phyloP scores from a whole-genome alignment of 2,797 vertebrate genomes.

The Sarcoramphus papa region DNA sequence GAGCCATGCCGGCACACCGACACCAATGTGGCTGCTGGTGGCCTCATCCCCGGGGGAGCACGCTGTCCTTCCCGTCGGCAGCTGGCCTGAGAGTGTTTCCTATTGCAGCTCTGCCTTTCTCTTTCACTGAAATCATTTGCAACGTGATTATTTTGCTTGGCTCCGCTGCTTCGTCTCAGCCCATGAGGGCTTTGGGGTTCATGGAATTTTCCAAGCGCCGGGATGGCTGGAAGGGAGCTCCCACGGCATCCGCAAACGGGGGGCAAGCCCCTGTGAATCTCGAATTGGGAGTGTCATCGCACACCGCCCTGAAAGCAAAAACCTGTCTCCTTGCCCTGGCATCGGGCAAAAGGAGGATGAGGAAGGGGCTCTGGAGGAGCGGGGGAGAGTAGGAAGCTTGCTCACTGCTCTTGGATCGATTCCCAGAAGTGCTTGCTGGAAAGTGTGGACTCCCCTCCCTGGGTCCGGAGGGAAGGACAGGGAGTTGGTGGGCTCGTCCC shows the following conservation, averaged over 20 bases:
- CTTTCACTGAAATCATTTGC: not conserved
- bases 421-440: not conserved
- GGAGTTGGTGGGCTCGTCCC: not conserved
- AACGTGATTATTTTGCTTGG: not conserved
- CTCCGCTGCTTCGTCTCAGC: not conserved
- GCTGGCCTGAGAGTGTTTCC: not conserved
- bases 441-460: not conserved
- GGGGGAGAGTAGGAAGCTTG: not conserved
- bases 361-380: not conserved
- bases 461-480: not conserved
- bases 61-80: not conserved
- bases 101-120: not conserved
- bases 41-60: not conserved
- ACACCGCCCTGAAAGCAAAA: not conserved
- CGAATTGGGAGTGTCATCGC: no score
- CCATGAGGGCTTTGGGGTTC: not conserved
- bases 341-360: not conserved
- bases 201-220: not conserved
- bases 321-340: not conserved
- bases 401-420: not conserved
- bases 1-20: not conserved
- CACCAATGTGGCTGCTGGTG: not conserved
- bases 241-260: rapidly evolving
- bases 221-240: not conserved
- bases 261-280: rapidly evolving